Conservation (phyloP, 2,113 vertebrate genomes). For the Nesoenas mayeri region DNA sequence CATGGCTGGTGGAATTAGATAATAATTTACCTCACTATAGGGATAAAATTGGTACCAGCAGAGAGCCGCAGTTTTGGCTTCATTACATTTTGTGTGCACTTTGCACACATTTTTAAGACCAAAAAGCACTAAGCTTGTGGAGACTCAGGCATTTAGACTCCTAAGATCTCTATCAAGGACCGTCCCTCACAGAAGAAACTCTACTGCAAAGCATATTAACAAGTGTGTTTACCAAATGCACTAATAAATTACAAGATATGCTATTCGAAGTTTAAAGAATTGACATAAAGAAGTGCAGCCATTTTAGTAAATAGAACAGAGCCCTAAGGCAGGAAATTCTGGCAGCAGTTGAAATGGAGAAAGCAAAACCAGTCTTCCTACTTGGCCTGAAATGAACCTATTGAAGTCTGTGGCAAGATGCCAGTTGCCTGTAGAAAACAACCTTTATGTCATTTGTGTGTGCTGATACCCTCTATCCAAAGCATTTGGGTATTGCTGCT, state of each 20-base stretch:
- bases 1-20: neutral
- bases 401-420: slow-evolving; percentile 21
- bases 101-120: neutral
- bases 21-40: neutral
- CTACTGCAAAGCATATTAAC: neutral
- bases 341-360: slow-evolving; percentile 35
- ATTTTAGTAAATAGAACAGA: slow-evolving; percentile 30
- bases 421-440: neutral
- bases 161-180: neutral
- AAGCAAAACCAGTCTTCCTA: neutral
- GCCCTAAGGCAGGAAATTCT: slow-evolving; percentile 33
- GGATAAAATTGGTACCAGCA: neutral
- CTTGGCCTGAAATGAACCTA: neutral
- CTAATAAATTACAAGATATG: neutral
- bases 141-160: neutral
- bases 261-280: slow-evolving; percentile 31
- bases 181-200: neutral
- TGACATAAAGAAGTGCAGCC: neutral
- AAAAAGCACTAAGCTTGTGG: neutral
- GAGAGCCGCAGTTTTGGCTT: neutral
- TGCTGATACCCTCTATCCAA: neutral
- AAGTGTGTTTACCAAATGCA: neutral
- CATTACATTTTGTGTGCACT: neutral
- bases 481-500: neutral
- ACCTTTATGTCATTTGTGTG: neutral